Evolutionary conservation across 1,140 invertebrate species (phyloP).

Genomic region (Lineus longissimus): DNA sequence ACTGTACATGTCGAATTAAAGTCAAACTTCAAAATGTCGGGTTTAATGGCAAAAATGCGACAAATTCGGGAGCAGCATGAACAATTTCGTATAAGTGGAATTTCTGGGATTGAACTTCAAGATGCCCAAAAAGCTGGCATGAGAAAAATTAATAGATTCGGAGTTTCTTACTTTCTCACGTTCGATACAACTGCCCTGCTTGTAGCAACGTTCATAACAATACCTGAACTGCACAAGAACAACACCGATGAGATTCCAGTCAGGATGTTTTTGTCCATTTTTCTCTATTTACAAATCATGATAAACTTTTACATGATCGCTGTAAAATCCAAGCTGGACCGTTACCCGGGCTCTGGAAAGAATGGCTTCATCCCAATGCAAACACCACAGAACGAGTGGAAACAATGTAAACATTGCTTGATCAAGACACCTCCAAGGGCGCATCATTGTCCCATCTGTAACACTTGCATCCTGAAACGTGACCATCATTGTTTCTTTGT

Average conservation of each 20-base stretch:
- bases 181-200: background rate
- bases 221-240: constrained; percentile 5
- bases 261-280: background rate
- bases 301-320: too few species aligned
- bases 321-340: too few species aligned
- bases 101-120: too few species aligned
- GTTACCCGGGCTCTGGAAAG: too few species aligned
- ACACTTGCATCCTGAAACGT: constrained; percentile 75
- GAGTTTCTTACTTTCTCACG: background rate
- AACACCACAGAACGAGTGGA: too few species aligned
- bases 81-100: background rate
- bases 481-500: constrained; percentile 91
- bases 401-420: constrained; percentile 18
- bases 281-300: too few species aligned
- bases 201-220: background rate
- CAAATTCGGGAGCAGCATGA: background rate
- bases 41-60: background rate
- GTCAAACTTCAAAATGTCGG: background rate
- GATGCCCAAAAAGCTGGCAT: background rate
- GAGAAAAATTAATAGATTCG: background rate
- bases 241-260: background rate
- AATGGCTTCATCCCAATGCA: too few species aligned
- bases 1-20: too few species aligned
- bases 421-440: constrained; percentile 54
- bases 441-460: constrained; percentile 79